Base-by-base conservation (phyloP, 2,888 invertebrate genomes). In the Drosophila meridiana region DNA sequence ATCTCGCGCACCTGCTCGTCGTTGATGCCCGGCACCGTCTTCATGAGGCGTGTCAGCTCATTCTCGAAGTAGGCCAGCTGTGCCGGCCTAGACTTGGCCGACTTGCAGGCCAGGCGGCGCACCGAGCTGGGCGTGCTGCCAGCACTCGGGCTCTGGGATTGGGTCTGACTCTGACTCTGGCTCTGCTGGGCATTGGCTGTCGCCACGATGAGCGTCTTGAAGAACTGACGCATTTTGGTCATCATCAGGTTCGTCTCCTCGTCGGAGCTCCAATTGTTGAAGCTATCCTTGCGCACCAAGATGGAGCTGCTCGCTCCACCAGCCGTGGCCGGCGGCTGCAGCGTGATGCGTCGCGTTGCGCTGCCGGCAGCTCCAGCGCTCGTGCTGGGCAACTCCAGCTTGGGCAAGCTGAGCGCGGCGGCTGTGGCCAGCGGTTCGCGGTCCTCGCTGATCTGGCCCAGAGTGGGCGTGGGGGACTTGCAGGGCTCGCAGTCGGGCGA, bases 161-260 rank as follows among this genome's bases (percentile, higher is more conserved):
- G 73, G 50, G 91, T 93, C 4, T 93, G 94, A 7, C 75, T 83
- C 50, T 94, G 94, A 66, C 94, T 94, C 56, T 90, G 90, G 40
- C 67, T 87, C 48, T 90, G 90, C 60, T 92, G 95, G 2, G 94
- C 93, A 85, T 93, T 93, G n/a, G 93, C 92, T 28, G 93, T 93
- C 28, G 95, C 94, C 42, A 96, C 96, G n/a, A 98, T 96, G 95
- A 98, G 96, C 59, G 97, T 97, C 93, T 97, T 98, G 93, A 98
- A 97, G 93, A 98, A 97, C 87, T 97, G 97, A 2, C 97, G 94
- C 97, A 98, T 97, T 94, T 97, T 98, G 43, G 96, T 97, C 98
- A 98, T 98, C 98, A 98, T 98, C 52, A 98, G 93, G 92, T 98
- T 98, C 3, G 98, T 98, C 93, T 98, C 98, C 92, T 98, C 98